phyloP scores from a whole-genome alignment of 37 sponge, comb jelly and placozoan species.

The Dysidea cf. avara region DNA sequence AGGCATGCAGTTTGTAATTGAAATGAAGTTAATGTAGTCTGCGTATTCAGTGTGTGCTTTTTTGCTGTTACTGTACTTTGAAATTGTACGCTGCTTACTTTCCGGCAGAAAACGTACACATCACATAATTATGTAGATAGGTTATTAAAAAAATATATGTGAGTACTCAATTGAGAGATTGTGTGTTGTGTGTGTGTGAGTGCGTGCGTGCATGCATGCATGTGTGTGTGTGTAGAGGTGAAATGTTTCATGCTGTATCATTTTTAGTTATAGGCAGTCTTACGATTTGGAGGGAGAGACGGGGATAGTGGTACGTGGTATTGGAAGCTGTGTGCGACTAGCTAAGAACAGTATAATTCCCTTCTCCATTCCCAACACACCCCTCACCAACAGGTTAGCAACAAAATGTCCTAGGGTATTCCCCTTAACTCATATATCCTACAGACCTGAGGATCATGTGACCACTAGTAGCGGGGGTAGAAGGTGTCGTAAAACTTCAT shows the following conservation, averaged over 20 bases:
- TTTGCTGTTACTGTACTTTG: no score
- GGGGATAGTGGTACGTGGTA: conserved; percentile 90
- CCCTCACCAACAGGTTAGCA: no score
- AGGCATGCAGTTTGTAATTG: no score
- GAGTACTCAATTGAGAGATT: not conserved
- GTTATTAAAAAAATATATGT: conserved; percentile 12
- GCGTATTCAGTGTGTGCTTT: no score
- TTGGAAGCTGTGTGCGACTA: conserved; percentile 73
- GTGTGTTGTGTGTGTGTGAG: not conserved
- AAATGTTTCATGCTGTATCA: not conserved
- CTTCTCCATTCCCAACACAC: no score
- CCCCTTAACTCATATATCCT: no score
- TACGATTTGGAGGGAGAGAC: conserved; percentile 91
- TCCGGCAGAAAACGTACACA: no score
- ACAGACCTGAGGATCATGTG: no score
- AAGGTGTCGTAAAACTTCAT: conserved; percentile 1
- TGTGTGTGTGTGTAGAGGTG: not conserved
- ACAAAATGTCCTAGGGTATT: no score
- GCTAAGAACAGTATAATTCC: not conserved
- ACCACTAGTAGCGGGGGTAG: no score
- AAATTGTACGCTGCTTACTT: no score
- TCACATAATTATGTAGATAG: conserved; percentile 2
- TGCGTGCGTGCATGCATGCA: not conserved
- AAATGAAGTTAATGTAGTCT: no score
- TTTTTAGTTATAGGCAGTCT: conserved; percentile 72